Base-by-base conservation (phyloP, 2,888 invertebrate species). In the Ophion slaviceki region DNA sequence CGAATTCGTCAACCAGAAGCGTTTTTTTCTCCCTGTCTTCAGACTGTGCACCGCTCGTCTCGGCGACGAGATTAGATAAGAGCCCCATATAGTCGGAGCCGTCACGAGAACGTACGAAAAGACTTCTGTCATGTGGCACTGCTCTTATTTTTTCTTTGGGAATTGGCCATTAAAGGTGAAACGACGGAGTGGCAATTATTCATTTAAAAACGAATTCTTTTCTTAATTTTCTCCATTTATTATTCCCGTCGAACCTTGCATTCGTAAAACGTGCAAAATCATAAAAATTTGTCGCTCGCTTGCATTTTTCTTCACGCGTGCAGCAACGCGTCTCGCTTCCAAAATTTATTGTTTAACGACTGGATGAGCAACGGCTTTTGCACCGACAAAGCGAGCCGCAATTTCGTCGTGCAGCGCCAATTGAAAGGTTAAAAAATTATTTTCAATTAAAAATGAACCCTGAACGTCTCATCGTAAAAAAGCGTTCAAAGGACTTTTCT, bases 11-110 rank as follows among this genome's bases (percentile, higher is more conserved):
- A 74, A 61, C 14, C 61, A 75, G n/a, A 75, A 24, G n/a, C 45
- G 47, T 64, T n/a, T 45, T 24, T 70, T 70, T 10, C 2, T n/a
- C 17, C 47, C 28, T 70, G 7, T 17, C 20, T 53, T 28, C 17
- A 53, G n/a, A 47, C 14, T 20, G 4, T 28, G 3, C 53, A 17
- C 53, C 17, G 14, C 53, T 53, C 53, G 5, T 53, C 5, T 53
- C 17, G 53, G 53, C 17, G 53, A 53, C 17, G 70, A 75, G 75
- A 75, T 75, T 75, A 75, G 64, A 75, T 75, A 75, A 64, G 62
- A 75, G 28, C 10, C n/a, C 32, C n/a, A 4, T 40, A 7, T n/a
- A 10, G 36, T 40, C 17, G 8, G 64, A 64, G 45, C 17, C 36
- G 20, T 14, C n/a, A n/a, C 45, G 28, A 64, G 10, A 64, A 75